These are phyloP conservation scores for Andrena flavipes DNA, from an alignment of 2,888 invertebrate genomes.

Conservation along the genomic window DNA sequence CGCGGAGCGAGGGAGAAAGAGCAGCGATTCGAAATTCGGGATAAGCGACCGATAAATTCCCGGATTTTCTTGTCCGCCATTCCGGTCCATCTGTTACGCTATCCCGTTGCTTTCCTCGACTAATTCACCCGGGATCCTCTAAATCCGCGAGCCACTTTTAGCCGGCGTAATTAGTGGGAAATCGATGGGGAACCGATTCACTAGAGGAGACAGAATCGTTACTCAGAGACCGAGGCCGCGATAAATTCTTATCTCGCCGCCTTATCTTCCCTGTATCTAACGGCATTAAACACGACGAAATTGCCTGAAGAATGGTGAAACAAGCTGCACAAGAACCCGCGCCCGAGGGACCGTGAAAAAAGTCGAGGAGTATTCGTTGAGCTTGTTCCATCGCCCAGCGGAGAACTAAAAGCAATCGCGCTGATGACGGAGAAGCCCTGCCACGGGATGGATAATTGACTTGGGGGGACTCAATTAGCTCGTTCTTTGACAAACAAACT, in stretches of 20 bases:
- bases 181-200: slow-evolving; percentile 33
- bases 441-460: too few relatives aligned
- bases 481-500: too few relatives aligned
- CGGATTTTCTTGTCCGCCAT: slow-evolving; percentile 33
- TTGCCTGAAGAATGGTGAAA: background rate
- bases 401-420: too few relatives aligned
- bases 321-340: too few relatives aligned
- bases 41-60: slow-evolving; percentile 37
- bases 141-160: slow-evolving; percentile 18
- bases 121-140: slow-evolving; percentile 32
- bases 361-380: too few relatives aligned
- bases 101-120: slow-evolving; percentile 18
- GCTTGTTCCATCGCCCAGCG: too few relatives aligned
- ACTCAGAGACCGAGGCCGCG: background rate
- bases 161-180: slow-evolving; percentile 43
- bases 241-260: slow-evolving; percentile 22
- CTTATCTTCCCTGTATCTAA: background rate
- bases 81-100: slow-evolving; percentile 10
- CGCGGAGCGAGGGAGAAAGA: background rate
- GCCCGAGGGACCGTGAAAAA: too few relatives aligned
- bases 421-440: too few relatives aligned
- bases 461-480: too few relatives aligned
- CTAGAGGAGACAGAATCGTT: background rate
- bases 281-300: background rate
- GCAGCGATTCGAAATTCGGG: background rate